These are phyloP conservation scores for Catagonus wagneri DNA, from an alignment of 2,113 vertebrate genomes.

Conservation along the genomic window DNA sequence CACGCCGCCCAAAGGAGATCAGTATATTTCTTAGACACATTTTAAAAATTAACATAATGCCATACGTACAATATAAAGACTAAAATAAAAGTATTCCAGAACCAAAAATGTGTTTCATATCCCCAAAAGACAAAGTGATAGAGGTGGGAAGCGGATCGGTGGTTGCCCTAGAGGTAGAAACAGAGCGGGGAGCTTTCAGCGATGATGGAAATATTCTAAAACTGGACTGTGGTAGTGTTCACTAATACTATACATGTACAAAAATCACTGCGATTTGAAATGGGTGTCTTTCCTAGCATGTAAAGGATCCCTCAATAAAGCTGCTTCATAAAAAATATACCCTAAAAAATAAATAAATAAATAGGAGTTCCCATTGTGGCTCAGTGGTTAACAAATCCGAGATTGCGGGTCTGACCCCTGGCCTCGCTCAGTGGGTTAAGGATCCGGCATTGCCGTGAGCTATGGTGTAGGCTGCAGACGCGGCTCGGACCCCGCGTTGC, in stretches of 20 bases:
- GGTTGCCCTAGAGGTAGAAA: neutral
- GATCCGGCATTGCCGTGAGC: no score
- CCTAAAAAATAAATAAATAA: no score
- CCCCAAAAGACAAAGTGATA: neutral
- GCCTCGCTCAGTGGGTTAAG: no score
- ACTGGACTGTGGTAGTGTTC: neutral
- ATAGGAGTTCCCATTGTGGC: no score
- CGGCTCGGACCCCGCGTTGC: no score
- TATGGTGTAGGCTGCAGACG: no score
- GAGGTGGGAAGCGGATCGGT: neutral
- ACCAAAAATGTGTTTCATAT: neutral
- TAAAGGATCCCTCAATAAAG: neutral
- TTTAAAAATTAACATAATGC: neutral
- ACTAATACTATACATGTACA: neutral
- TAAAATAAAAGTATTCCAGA: neutral
- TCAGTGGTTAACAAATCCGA: no score
- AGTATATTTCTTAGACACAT: neutral
- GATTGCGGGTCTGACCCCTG: no score
- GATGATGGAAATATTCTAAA: neutral
- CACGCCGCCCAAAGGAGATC: neutral
- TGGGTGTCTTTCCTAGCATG: neutral
- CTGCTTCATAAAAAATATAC: neutral
- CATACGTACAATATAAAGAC: neutral
- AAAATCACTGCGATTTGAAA: neutral
- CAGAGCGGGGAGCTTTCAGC: neutral